Evolutionary conservation across 2,888 invertebrate genomes (phyloP).

Genomic region (Caenorhabditis doughertyi): DNA sequence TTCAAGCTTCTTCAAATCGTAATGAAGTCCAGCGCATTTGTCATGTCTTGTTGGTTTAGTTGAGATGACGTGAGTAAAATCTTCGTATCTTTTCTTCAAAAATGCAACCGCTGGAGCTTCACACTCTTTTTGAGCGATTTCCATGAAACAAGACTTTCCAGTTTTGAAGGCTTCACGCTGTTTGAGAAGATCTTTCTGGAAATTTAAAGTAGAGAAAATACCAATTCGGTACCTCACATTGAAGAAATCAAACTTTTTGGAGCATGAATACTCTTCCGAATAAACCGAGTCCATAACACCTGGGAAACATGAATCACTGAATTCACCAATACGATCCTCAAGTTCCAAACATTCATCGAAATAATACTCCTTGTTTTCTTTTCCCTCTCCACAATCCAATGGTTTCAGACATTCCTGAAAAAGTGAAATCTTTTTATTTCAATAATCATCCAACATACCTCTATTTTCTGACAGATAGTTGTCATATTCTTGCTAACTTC

Average conservation of each 20-base stretch:
- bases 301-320: background rate
- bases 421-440: no score
- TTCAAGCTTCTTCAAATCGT: background rate
- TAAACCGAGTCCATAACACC: background rate
- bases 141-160: background rate
- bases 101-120: background rate
- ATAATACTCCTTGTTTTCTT: background rate
- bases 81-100: background rate
- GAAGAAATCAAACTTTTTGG: background rate
- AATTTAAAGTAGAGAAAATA: background rate
- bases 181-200: background rate
- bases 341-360: background rate
- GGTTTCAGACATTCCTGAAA: background rate
- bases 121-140: background rate
- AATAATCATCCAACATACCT: background rate
- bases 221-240: background rate
- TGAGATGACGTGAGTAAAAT: background rate
- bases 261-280: background rate
- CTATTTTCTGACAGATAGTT: background rate
- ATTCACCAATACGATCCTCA: background rate
- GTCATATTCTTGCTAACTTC: background rate
- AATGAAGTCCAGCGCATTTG: background rate
- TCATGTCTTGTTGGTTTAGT: background rate
- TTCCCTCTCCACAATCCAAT: background rate
- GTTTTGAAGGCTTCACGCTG: background rate